Conservation (phyloP, 2,797 vertebrate species). For the Linurgus olivaceus region DNA sequence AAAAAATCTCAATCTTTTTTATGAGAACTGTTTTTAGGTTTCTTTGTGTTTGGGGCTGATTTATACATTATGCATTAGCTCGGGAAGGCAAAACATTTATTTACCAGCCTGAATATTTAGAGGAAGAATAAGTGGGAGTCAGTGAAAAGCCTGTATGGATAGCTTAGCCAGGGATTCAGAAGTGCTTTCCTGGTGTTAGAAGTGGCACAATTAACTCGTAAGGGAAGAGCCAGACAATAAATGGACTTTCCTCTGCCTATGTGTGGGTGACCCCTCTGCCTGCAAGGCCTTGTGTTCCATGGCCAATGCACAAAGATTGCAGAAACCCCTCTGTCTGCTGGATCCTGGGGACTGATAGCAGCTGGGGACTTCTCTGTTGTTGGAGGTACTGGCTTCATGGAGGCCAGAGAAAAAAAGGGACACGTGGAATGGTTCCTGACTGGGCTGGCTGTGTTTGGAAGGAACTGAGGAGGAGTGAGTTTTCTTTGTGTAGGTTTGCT, state of each 20-base stretch:
- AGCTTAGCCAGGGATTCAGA: background rate
- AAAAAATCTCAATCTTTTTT: slow-evolving; percentile 1
- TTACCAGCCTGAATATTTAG: slow-evolving; percentile 14
- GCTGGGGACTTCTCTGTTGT: background rate
- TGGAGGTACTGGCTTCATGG: background rate
- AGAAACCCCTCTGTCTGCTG: background rate
- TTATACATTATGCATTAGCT: slow-evolving; percentile 51
- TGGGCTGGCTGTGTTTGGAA: background rate
- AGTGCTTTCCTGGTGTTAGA: background rate
- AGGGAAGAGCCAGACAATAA: background rate
- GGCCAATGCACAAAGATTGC: accelerated
- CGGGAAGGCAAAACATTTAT: slow-evolving; percentile 30
- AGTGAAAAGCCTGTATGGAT: background rate
- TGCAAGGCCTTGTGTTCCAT: accelerated
- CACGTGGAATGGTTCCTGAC: background rate
- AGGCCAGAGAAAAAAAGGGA: background rate
- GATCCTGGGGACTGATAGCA: background rate
- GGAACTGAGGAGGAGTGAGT: background rate
- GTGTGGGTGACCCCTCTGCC: background rate
- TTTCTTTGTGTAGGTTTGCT: background rate
- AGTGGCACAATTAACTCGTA: background rate
- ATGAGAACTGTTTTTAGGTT: slow-evolving; percentile 29
- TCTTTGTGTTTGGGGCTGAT: slow-evolving; percentile 23
- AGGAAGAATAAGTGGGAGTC: background rate
- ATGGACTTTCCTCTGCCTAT: background rate